Percentiles rank a stretch among this genome's conserved stretches.
phyloP scores from a whole-genome alignment of 1,140 invertebrate species.

The Berghia stephanieae region DNA sequence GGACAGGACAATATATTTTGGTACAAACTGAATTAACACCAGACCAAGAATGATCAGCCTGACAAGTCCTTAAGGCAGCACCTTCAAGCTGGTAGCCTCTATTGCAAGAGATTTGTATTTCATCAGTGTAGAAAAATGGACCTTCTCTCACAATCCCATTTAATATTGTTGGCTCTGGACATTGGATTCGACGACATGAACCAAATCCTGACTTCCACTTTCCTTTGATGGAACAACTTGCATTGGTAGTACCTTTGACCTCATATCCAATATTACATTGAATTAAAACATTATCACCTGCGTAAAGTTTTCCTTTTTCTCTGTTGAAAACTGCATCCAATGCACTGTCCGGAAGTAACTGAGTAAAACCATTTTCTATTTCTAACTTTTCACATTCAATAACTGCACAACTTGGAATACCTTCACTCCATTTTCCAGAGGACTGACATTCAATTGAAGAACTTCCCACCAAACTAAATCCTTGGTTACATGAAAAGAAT shows the following conservation, averaged over 20 bases:
- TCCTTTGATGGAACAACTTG: no score
- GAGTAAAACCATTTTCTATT: conserved; percentile 9
- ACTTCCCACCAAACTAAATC: conserved; percentile 40
- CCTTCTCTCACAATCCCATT: conserved; percentile 45
- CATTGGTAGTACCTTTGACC: conserved; percentile 67
- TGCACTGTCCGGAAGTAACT: background rate
- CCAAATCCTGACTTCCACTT: no score
- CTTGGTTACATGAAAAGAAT: conserved; percentile 49
- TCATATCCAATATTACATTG: conserved; percentile 80
- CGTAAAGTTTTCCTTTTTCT: background rate
- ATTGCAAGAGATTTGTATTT: conserved; percentile 45
- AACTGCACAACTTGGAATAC: conserved; percentile 41
- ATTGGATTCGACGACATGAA: no score
- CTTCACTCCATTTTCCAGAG: conserved; percentile 82
- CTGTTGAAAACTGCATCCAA: background rate
- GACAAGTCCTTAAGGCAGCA: conserved; percentile 48
- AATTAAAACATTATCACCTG: conserved; percentile 71
- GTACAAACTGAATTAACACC: conserved; percentile 55
- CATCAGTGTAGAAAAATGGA: conserved; percentile 55
- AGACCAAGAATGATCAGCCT: conserved; percentile 48
- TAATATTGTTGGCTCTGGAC: no score
- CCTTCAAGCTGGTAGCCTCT: conserved; percentile 59
- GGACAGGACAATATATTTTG: conserved; percentile 47
- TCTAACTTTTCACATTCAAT: conserved; percentile 39
- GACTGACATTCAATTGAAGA: conserved; percentile 55